Evolutionary conservation across 2,113 vertebrate genomes (phyloP), one percentile per base, ranked within the genome.

Genomic region (Hucho hucho): DNA sequence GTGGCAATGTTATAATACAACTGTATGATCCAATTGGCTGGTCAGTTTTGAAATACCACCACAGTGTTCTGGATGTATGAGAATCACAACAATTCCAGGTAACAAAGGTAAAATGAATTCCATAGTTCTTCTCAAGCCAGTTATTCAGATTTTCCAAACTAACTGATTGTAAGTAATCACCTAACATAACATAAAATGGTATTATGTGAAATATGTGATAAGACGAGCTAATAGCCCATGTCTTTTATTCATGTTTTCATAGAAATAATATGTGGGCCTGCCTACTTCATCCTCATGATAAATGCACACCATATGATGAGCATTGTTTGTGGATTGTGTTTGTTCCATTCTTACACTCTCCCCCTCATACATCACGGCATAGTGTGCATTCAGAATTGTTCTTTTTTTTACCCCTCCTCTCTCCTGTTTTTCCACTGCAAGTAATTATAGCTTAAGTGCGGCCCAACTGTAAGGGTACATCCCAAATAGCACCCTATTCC

Each of bases 401-500:
- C 2, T 3, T 43, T 43, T 37, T 67, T 2, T 1, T 63, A 20
- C 20, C 70, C 25, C 76, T 76, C 43, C 67, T 70, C 43, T 74
- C 81, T 61, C 75, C 72, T 75, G n/a, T 4, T 74, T 18, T 68
- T 69, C 79, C 72, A 78, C 59, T 72, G 69, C 61, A 59, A 56
- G 20, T 76, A 84, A 84, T 86, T 81, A 81, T 58, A 84, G 69
- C 67, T 81, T 71, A 74, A 75, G 81, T 78, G 76, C 83, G 78
- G 81, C 82, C 46, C 22, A 59, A 29, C 58, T 26, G 20, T 3
- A 26, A 61, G 14, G 56, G 37, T 43, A 11, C 2, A 11, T 3
- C 9, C 37, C 37, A 43, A 43, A 43, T 11, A 9, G 37, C 37
- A 11, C 37, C 37, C 37, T 43, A 43, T 43, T 43, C 37, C 37